These are phyloP conservation scores for Riparia riparia DNA, from an alignment of 2,113 vertebrate species.

Conservation along the genomic window DNA sequence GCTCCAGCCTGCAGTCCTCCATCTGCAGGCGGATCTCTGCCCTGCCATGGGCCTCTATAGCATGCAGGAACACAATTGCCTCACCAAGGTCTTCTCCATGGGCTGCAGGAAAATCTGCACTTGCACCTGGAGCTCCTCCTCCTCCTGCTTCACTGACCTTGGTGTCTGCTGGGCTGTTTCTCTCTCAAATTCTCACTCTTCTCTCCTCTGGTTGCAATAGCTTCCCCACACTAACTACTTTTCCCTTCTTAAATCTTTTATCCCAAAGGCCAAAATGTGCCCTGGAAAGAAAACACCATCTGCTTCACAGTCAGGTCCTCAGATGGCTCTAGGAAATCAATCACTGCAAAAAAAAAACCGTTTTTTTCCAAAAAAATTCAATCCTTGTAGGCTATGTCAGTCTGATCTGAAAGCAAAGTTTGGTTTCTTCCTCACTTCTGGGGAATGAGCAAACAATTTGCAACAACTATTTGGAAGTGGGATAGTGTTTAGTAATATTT, in stretches of 20 bases:
- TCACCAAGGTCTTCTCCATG: not conserved
- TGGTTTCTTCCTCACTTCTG: not conserved
- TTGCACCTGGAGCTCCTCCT: not conserved
- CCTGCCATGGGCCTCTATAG: not conserved
- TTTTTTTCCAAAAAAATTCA: not conserved
- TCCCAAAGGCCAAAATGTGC: not conserved
- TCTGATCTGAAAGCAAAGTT: not conserved
- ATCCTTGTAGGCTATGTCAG: not conserved
- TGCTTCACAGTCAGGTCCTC: not conserved
- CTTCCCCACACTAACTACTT: not conserved
- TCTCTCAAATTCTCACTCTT: not conserved
- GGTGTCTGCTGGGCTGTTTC: not conserved
- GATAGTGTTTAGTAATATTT: not conserved
- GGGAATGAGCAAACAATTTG: not conserved
- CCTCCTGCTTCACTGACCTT: not conserved
- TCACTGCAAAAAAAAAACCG: not conserved
- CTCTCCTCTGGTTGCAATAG: not conserved
- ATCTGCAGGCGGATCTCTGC: not conserved
- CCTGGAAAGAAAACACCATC: not conserved
- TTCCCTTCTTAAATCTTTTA: not conserved
- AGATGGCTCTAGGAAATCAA: not conserved
- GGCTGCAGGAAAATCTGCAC: not conserved
- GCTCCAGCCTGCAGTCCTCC: not conserved
- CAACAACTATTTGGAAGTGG: not conserved
- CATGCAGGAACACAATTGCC: not conserved